Evolutionary conservation across 2,797 vertebrate species (phyloP), one percentile per base, ranked within the genome.

Genomic region (Pagetopsis macropterus): DNA sequence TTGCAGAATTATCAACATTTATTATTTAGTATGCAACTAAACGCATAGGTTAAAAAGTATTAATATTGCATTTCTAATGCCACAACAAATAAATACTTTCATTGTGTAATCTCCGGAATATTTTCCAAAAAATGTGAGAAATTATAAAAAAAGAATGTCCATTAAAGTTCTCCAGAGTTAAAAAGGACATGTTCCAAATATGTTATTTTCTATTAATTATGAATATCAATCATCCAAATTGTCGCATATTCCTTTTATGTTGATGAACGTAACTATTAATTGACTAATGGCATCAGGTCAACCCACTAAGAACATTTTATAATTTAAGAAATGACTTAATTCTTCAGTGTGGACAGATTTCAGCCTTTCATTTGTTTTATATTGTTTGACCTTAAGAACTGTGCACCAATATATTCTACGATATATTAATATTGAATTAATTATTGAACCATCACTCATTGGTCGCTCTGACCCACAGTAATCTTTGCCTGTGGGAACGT

Each of bases 401-500:
- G 62, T 52, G 27, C 48, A 16, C 48, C 9, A 54, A 21, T 9
- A 51, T 9, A 16, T 60, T 1, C 3, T 17, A 60, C 4, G 4
- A 40, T 0, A 8, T 3, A 23, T 16, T 31, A 12, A 55, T 40
- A 58, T 9, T 27, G 9, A 72, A 70, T 72, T 66, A 33, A 81
- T 72, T 33, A 76, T 10, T 46, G 7, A 71, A 62, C 27, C 19
- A 43, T 50, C 45, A 46, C 0, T 21, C 0, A 5, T 3, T 17
- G 43, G 44, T 17, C 51, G 21, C 31, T 23, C 19, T n/a, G 48
- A 65, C 57, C 59, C 21, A 21, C 50, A 19, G 33, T 19, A 52
- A 56, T 73, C 27, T 50, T 55, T 48, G 69, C 74, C 76, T 78
- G 62, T 54, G 37, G 23, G 17, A 56, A 65, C 4, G 14, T 57